phyloP scores from a whole-genome alignment of 2,888 invertebrate genomes.

The Stenoptilia bipunctidactyla region DNA sequence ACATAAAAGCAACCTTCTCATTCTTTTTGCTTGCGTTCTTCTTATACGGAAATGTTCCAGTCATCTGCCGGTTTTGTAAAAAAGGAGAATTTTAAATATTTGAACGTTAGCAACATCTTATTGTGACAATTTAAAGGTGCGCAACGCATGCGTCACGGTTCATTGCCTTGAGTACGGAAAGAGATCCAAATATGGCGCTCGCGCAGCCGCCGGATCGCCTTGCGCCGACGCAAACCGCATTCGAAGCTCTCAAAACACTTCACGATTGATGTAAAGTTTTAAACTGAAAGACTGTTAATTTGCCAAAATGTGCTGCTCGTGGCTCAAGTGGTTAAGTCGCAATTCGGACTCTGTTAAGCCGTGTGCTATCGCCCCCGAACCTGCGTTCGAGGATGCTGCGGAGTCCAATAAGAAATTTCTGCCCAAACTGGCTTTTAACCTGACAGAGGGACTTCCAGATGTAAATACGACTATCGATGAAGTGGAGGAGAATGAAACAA shows the following conservation, averaged over 20 bases:
- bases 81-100: too few relatives aligned
- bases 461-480: constrained; percentile 4
- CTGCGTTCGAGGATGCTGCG: too few relatives aligned
- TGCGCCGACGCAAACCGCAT: constrained; percentile 54
- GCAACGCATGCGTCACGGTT: constrained; percentile 53
- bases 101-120: too few relatives aligned
- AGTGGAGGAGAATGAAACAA: neutral
- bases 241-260: constrained; percentile 18
- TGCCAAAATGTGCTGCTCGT: constrained; percentile 59
- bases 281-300: constrained; percentile 13
- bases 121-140: constrained; percentile 10
- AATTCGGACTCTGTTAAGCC: constrained; percentile 35
- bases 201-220: constrained; percentile 46
- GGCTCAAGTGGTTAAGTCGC: constrained; percentile 52
- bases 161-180: constrained; percentile 65
- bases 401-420: constrained; percentile 18
- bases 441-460: neutral
- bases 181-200: constrained; percentile 60
- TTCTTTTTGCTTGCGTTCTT: too few relatives aligned
- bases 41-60: too few relatives aligned
- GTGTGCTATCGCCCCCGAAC: neutral
- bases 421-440: too few relatives aligned
- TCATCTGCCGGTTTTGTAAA: too few relatives aligned
- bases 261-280: constrained; percentile 8
- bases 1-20: neutral